phyloP scores from a whole-genome alignment of 2,113 vertebrate species.

The Mastomys coucha region DNA sequence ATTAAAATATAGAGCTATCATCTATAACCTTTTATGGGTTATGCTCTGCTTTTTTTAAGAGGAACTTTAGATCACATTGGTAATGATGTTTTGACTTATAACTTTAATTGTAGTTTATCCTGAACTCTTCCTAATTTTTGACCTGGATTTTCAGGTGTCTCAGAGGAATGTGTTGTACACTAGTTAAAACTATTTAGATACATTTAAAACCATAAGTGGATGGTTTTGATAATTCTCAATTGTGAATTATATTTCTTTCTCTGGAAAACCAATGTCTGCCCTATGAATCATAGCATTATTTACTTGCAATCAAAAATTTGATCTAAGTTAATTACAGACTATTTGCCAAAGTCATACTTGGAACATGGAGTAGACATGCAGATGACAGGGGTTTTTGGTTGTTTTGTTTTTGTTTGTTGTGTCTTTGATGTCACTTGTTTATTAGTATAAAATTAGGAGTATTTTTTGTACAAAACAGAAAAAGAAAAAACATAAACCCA shows the following conservation, averaged over 20 bases:
- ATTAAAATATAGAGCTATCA: conserved; percentile 60
- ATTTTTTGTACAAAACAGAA: background rate
- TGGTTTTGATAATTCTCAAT: background rate
- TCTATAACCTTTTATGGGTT: conserved; percentile 41
- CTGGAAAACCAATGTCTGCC: conserved; percentile 19
- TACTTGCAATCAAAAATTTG: conserved; percentile 65
- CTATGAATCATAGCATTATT: background rate
- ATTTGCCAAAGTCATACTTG: conserved; percentile 32
- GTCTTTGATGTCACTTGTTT: conserved; percentile 21
- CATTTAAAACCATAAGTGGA: conserved; percentile 10
- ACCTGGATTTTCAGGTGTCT: background rate
- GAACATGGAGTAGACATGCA: background rate
- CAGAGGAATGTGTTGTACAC: background rate
- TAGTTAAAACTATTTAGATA: conserved; percentile 3
- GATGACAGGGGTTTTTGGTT: background rate
- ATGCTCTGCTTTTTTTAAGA: conserved; percentile 76
- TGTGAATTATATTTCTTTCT: conserved; percentile 29
- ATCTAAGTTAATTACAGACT: conserved; percentile 46
- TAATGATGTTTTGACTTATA: conserved; percentile 55
- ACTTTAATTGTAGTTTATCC: background rate
- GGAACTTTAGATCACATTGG: conserved; percentile 65
- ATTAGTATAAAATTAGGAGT: background rate
- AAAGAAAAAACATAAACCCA: background rate
- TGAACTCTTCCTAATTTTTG: conserved; percentile 36
- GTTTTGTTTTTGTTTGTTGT: background rate